These are phyloP conservation scores for Perizoma flavofasciatum DNA, from an alignment of 2,888 invertebrate genomes.

Conservation along the genomic window DNA sequence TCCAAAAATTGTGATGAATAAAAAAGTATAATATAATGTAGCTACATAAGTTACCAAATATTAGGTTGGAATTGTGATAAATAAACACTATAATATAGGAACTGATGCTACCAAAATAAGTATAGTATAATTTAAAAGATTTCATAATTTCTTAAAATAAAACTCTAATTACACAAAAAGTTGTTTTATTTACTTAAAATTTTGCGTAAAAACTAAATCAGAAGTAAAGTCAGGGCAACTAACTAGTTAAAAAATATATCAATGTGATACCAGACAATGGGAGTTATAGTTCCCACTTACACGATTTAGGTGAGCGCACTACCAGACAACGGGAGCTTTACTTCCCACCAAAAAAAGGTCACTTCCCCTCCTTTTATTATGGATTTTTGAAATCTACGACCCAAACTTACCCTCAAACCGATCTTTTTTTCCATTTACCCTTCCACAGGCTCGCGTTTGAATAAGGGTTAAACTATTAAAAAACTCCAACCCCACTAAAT, in stretches of 20 bases:
- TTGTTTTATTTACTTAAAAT: slow-evolving; percentile 13
- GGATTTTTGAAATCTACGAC: slow-evolving; percentile 17
- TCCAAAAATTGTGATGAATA: no score
- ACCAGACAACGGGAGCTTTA: slow-evolving; percentile 2
- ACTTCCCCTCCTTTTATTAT: slow-evolving; percentile 10
- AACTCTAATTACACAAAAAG: slow-evolving; percentile 8
- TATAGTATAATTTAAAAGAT: no score
- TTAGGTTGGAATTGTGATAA: no score
- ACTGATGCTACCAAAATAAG: no score
- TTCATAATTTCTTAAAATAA: background rate
- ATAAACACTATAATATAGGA: no score
- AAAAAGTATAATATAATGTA: no score
- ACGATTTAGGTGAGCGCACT: slow-evolving; percentile 4
- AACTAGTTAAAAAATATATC: slow-evolving; percentile 3
- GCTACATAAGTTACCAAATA: no score
- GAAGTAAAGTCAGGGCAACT: slow-evolving; percentile 5
- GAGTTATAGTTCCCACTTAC: slow-evolving; percentile 11
- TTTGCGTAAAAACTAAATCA: slow-evolving; percentile 9
- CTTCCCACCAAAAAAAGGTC: slow-evolving; percentile 13
- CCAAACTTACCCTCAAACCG: slow-evolving; percentile 17
- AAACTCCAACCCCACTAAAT: no score
- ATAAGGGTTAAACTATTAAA: no score
- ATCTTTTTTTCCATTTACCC: slow-evolving; percentile 17
- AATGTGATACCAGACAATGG: slow-evolving; percentile 1
- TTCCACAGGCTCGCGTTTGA: slow-evolving; percentile 5